Evolutionary conservation across 2,888 invertebrate species (phyloP), one percentile per base, ranked within the genome.

Genomic region (Tillus elongatus): DNA sequence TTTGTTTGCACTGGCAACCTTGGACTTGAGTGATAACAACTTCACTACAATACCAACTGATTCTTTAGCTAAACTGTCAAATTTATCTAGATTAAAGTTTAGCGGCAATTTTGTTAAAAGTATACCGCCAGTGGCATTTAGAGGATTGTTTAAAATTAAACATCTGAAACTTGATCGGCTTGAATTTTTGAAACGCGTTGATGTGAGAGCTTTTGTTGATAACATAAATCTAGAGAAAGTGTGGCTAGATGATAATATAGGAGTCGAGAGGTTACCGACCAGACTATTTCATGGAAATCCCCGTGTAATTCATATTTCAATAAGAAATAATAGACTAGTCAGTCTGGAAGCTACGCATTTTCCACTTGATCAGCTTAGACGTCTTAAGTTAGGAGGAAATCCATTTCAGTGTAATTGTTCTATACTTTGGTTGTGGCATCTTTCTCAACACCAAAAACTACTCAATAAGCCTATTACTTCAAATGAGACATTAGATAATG

Each of bases 371-470:
- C 79, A 81, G 50, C 67, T 90, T 49, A 74, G 77, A 56, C 75
- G 75, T 41, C 68, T 90, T 16, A 77, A 80, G 47, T 71, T 90
- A 35, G 82, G 84, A 16, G 85, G 86, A 15, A 89, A 90, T 67
- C 88, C 88, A 1, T 71, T 90, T 44, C 73, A 78, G 41, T 90
- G 90, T 66, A 90, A 90, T 64, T 90, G 90, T 59, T 87, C 88
- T 34, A 67, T 90, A 41, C 71, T 84, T 43, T 90, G 90, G 90
- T 68, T 90, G 29, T 87, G 87, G 85, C 80, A 80, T 56, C 70
- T 88, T 30, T 72, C 71, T 27, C 63, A 67, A 36, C 53, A 58
- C 28, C 62, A 64, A 45, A 55, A 55, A 40, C 45, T 40, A 16
- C 33, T 15, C 13, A 34, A 29, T 15, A 50, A 47, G 39, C 30